Percentiles rank a stretch among this genome's conserved stretches.
These are phyloP conservation scores for Spinibarbus caldwelli DNA, from an alignment of 2,797 vertebrate species.

Conservation along the genomic window DNA sequence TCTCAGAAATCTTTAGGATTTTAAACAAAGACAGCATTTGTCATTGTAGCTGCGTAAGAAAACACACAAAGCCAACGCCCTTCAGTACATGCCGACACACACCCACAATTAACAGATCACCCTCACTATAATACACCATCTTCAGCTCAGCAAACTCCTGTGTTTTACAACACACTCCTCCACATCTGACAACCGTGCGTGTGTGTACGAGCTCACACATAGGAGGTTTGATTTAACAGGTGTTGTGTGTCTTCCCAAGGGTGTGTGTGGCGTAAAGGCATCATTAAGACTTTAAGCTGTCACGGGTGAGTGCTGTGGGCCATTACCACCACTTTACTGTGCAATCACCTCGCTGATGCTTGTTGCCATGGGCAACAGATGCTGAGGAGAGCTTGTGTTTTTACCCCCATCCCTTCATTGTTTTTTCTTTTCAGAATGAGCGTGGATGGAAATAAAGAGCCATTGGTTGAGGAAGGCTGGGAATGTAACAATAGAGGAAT, in stretches of 20 bases:
- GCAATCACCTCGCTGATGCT: conserved; percentile 72
- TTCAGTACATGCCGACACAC: conserved; percentile 46
- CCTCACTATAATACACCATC: background rate
- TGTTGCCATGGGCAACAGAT: conserved; percentile 72
- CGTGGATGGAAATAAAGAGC: conserved; percentile 25
- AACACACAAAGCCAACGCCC: conserved; percentile 38
- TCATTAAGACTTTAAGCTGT: conserved; percentile 80
- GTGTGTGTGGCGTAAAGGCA: conserved; percentile 70
- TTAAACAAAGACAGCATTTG: background rate
- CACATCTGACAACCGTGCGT: conserved; percentile 66
- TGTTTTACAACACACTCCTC: conserved; percentile 37
- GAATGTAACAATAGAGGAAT: conserved; percentile 35
- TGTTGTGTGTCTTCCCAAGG: conserved; percentile 70
- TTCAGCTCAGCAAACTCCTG: conserved; percentile 25
- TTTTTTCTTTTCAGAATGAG: background rate
- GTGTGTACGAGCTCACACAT: conserved; percentile 19
- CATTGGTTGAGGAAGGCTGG: conserved; percentile 4
- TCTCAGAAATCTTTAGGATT: background rate
- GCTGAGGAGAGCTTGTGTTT: conserved; percentile 52
- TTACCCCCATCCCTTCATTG: conserved; percentile 28
- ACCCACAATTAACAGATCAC: conserved; percentile 49
- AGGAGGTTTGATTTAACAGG: conserved; percentile 75
- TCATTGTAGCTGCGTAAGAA: background rate
- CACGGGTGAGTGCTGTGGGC: conserved; percentile 78
- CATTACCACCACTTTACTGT: conserved; percentile 78